Evolutionary conservation across 2,888 invertebrate genomes (phyloP).

Genomic region (Malacosoma neustria): DNA sequence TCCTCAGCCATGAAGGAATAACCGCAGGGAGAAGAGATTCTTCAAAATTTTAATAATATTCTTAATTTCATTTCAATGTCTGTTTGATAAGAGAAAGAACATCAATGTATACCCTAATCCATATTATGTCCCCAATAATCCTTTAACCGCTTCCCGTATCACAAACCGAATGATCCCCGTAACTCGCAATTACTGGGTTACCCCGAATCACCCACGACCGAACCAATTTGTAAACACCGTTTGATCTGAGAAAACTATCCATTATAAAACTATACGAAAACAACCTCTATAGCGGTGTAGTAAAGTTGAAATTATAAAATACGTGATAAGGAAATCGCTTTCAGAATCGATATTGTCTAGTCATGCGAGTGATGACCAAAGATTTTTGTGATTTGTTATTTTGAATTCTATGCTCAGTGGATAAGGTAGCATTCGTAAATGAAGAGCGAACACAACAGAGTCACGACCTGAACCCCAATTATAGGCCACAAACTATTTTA

Average conservation of each 20-base stretch:
- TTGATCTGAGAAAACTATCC: conserved; percentile 62
- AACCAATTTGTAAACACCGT: conserved; percentile 69
- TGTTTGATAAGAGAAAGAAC: too few relatives aligned
- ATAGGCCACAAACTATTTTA: conserved; percentile 74
- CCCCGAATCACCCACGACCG: conserved; percentile 70
- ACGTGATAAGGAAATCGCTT: conserved; percentile 35
- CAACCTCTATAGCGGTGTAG: conserved; percentile 16
- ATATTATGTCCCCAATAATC: conserved; percentile 45
- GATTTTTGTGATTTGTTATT: conserved; percentile 22
- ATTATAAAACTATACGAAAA: conserved; percentile 16
- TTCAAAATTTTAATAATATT: too few relatives aligned
- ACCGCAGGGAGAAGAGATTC: too few relatives aligned
- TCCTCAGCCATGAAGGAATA: too few relatives aligned
- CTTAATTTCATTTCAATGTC: too few relatives aligned
- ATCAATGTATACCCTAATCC: conserved; percentile 58
- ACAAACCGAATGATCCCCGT: conserved; percentile 61
- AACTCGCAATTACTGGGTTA: conserved; percentile 72
- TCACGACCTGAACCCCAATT: conserved; percentile 58
- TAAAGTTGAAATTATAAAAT: conserved; percentile 6
- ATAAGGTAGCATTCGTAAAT: conserved; percentile 21
- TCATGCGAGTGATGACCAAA: conserved; percentile 72
- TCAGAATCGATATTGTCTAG: conserved; percentile 68
- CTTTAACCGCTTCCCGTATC: conserved; percentile 54
- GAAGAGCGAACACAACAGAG: conserved; percentile 17
- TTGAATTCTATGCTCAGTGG: conserved; percentile 22